These are phyloP conservation scores for Trogon surrucura DNA, from an alignment of 2,113 vertebrate species.

Conservation along the genomic window DNA sequence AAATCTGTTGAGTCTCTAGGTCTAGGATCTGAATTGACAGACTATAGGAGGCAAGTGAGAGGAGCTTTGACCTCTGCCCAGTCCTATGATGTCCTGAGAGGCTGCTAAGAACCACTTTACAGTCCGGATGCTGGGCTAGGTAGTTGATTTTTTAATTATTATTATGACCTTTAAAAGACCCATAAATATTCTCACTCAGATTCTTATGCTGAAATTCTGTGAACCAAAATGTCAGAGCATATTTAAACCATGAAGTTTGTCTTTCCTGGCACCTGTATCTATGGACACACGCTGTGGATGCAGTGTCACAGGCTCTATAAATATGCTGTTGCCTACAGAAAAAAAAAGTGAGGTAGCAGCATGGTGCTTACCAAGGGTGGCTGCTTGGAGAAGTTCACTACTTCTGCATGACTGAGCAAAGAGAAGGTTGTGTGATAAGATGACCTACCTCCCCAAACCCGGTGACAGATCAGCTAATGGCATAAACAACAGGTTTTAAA, in stretches of 20 bases:
- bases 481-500: background rate
- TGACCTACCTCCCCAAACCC: background rate
- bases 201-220: background rate
- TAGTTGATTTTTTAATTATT: background rate
- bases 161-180: background rate
- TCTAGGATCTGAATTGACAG: background rate
- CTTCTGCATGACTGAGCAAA: background rate
- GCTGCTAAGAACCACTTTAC: background rate
- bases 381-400: background rate
- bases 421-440: background rate
- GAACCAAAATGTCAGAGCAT: background rate
- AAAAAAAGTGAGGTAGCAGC: background rate
- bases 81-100: too few relatives aligned
- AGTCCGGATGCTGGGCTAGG: background rate
- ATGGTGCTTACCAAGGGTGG: background rate
- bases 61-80: background rate
- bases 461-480: accelerated
- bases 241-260: background rate
- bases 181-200: background rate
- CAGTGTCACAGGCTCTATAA: background rate
- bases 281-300: accelerated
- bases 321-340: background rate
- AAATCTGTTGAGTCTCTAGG: background rate
- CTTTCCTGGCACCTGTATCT: background rate
- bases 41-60: accelerated